Evolutionary conservation across 2,113 vertebrate species (phyloP).

Genomic region (Paradisaea rubra): DNA sequence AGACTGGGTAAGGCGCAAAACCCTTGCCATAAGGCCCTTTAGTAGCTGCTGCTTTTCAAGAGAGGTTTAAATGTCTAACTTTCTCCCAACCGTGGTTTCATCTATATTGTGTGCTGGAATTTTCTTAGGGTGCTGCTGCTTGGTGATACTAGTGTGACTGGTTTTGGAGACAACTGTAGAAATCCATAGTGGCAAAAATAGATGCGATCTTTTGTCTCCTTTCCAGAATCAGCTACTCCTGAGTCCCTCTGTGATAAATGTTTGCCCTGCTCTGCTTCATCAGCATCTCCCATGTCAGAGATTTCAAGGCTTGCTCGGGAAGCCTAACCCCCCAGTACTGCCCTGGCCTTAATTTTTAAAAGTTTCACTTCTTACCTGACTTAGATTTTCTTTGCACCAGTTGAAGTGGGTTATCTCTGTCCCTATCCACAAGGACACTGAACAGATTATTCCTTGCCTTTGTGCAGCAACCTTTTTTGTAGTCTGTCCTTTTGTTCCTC

Average conservation of each 20-base stretch:
- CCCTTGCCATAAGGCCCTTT: background rate
- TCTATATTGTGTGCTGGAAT: background rate
- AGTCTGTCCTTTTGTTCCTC: constrained; percentile 1
- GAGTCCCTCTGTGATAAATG: background rate
- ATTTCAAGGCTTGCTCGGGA: background rate
- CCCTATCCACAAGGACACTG: background rate
- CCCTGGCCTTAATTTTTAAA: background rate
- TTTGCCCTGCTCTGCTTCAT: background rate
- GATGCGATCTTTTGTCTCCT: background rate
- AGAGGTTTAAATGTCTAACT: background rate
- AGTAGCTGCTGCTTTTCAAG: background rate
- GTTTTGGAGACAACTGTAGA: background rate
- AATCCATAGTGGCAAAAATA: background rate
- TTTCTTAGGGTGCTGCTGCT: background rate
- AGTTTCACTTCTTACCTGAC: background rate
- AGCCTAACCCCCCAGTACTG: background rate
- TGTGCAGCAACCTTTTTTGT: background rate
- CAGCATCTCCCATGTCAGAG: background rate
- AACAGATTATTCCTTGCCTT: background rate
- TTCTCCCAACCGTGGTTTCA: background rate
- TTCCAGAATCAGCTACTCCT: background rate
- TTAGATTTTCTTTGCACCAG: background rate
- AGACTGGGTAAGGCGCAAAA: background rate
- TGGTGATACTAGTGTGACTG: background rate
- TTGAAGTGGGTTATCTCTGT: background rate